Base-by-base conservation (phyloP, 2,797 vertebrate genomes). In the Sebastes vulpes region DNA sequence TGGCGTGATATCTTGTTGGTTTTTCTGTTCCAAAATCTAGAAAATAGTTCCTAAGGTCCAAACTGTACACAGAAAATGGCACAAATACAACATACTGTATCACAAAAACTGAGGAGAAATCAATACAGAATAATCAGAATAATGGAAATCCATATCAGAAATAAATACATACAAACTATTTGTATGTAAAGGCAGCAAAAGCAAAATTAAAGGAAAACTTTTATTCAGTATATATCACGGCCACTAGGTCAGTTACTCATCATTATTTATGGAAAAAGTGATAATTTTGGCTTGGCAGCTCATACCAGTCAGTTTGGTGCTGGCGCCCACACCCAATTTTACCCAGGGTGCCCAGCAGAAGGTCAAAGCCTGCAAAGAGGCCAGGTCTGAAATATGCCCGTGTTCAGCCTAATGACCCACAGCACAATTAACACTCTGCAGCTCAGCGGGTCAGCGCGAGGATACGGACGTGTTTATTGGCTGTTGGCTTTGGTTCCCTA, bases 351-450 rank as follows among this genome's bases (percentile, higher is more conserved):
- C 85, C 84, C 84, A 65, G 83, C 87, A 79, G 82, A 81, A 84
- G 89, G 87, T 90, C 81, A 84, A 68, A 86, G 25, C 75, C 72
- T 29, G 56, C 21, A 16, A 80, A 70, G 65, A 87, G 86, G 86
- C 81, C 88, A 78, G 75, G 83, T 89, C 84, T 79, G 84, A 91
- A 89, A 91, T 86, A 85, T 76, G 91, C 84, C 89, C 67, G 79
- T 72, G 79, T 87, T 91, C 78, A 79, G 90, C 90, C 90, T 92
- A 93, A 95, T 92, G 85, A 95, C 93, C 92, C 86, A 77, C 87
- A 83, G 85, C 82, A 89, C 91, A 92, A 93, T 95, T 94, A 94
- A 94, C 93, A 94, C 92, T 81, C 75, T 35, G 78, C 87, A 54
- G 77, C 92, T 63, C 93, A 91, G 91, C 89, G 54, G 88, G 90